Conservation (phyloP, 2,113 vertebrate genomes). For the Pedionomus torquatus region DNA sequence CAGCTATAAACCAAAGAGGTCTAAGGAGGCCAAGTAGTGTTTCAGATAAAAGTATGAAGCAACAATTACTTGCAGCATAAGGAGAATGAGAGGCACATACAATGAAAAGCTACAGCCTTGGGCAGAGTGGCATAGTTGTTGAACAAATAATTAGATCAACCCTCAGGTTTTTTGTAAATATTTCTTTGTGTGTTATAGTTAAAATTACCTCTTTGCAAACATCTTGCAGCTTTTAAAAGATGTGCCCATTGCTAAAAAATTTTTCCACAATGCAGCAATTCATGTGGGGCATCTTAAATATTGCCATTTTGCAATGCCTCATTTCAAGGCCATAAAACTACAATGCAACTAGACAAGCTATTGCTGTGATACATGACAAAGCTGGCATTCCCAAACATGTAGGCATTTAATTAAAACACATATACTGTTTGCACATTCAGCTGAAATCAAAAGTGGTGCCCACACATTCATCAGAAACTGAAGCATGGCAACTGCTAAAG, state of each 20-base stretch:
- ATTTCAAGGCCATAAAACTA: slow-evolving; percentile 30
- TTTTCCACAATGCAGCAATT: not conserved
- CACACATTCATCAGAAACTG: not conserved
- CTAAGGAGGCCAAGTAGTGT: not conserved
- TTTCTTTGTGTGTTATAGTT: not conserved
- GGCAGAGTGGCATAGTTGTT: not conserved
- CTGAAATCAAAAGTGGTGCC: not conserved
- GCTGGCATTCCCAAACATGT: not conserved
- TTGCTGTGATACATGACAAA: not conserved
- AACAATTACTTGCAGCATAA: not conserved
- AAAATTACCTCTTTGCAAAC: not conserved
- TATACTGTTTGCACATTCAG: not conserved
- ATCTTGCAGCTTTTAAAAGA: not conserved
- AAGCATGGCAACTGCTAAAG: not conserved
- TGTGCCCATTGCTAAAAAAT: not conserved
- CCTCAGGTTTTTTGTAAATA: not conserved
- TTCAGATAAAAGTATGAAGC: not conserved
- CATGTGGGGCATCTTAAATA: not conserved
- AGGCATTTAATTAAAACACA: slow-evolving; percentile 34
- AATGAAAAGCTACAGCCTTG: not conserved
- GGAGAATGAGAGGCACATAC: not conserved
- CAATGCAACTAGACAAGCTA: not conserved
- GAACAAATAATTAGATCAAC: not conserved
- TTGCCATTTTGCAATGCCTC: not conserved
- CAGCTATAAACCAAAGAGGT: not conserved